Percentiles rank a stretch among this genome's conserved stretches.
phyloP scores from a whole-genome alignment of 2,797 vertebrate species.

The Arrhamphus sclerolepis region DNA sequence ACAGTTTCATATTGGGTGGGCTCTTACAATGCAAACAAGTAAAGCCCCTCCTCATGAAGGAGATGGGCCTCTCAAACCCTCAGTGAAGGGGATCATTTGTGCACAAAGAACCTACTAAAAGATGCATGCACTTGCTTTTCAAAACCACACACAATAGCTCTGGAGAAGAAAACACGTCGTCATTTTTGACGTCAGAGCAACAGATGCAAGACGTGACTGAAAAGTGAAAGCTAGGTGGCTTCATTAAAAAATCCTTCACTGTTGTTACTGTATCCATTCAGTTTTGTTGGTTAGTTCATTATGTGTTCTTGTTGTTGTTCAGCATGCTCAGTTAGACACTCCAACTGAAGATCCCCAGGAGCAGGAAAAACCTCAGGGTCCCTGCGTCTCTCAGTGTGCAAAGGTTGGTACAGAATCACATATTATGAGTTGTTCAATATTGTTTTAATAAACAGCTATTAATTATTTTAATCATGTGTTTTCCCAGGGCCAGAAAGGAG shows the following conservation, averaged over 20 bases:
- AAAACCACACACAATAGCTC: conserved; percentile 15
- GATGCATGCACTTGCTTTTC: conserved; percentile 11
- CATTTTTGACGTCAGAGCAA: conserved; percentile 5
- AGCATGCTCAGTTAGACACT: conserved; percentile 78
- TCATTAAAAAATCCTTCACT: neutral
- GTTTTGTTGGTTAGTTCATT: neutral
- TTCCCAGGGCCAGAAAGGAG: conserved; percentile 85
- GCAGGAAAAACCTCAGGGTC: conserved; percentile 72
- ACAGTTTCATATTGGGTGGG: neutral
- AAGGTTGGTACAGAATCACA: conserved; percentile 69
- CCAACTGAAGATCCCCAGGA: conserved; percentile 76
- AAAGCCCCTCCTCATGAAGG: neutral
- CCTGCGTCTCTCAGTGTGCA: conserved; percentile 77
- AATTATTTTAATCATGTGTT: conserved; percentile 31
- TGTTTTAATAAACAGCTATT: neutral
- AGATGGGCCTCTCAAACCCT: no score
- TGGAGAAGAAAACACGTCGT: conserved; percentile 12
- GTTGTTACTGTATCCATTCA: neutral
- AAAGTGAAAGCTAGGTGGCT: conserved; percentile 3
- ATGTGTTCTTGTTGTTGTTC: conserved; percentile 11
- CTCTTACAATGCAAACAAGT: neutral
- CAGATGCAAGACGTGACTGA: neutral
- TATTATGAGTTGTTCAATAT: neutral
- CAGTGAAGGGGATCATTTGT: no score
- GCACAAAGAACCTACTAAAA: neutral